Evolutionary conservation across 2,797 vertebrate species (phyloP), one percentile per base, ranked within the genome.

Genomic region (Heterohyrax brucei): DNA sequence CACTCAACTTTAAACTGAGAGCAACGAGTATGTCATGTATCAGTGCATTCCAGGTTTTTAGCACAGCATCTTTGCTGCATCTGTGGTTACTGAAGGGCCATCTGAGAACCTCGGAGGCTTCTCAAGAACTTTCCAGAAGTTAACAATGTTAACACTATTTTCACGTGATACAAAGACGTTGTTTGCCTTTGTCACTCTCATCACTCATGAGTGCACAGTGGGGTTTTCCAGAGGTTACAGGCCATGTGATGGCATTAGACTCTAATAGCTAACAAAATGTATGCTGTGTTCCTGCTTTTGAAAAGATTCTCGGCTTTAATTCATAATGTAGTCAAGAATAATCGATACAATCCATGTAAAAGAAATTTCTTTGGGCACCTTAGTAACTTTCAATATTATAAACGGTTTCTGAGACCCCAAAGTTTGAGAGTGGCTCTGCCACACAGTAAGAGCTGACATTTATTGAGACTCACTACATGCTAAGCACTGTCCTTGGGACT

Each of bases 221-320:
- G 22, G 89, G 59, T 53, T 79, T 91, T 94, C 53, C 28, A 81
- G 89, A 95, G 94, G 50, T 44, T 92, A 48, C 12, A 78, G 28
- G 44, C 28, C 33, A 46, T 4, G 4, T n/a, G 75, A 68, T 78
- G 59, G 79, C 7, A 24, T n/a, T 33, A 84, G 10, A 87, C 61
- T 80, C n/a, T 46, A n/a, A 46, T 13, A 30, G 61, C 30, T 64
- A 77, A 89, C 33, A 18, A 93, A 80, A 93, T 78, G 18, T 28
- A n/a, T 73, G 2, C 61, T 10, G 14, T 83, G 50, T 81, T 46
- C 16, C 48, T 73, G 53, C 78, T 28, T 78, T 92, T 83, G 16
- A 56, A 77, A 91, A 28, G 4, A 14, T 85, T 96, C 24, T 91
- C 7, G 6, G 14, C 56, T 95, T 66, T 39, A 39, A 87, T 88